Conservation (phyloP, 2,888 invertebrate species). For the Troides aeacus region DNA sequence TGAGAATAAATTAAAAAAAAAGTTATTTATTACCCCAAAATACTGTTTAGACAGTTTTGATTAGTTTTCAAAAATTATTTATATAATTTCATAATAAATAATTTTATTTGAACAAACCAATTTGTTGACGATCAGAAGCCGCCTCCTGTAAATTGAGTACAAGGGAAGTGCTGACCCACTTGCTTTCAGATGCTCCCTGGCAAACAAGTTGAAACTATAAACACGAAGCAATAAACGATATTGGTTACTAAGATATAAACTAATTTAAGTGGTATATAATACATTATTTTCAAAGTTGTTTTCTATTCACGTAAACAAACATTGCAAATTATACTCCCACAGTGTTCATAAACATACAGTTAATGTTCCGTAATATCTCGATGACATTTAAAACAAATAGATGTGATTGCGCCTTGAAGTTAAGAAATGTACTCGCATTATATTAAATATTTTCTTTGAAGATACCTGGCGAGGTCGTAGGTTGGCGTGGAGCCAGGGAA, state of each 20-base stretch:
- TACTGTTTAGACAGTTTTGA: too few species aligned
- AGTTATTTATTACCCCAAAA: too few species aligned
- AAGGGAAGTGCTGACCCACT: not conserved
- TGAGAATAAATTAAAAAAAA: too few species aligned
- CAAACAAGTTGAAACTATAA: not conserved
- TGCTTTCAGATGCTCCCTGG: not conserved
- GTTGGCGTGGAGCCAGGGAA: conserved; percentile 25
- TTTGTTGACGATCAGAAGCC: not conserved
- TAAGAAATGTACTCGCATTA: conserved; percentile 20
- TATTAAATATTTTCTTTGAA: conserved; percentile 28
- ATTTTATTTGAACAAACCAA: not conserved
- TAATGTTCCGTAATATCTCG: conserved; percentile 14
- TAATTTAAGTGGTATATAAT: not conserved
- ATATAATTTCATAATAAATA: too few species aligned
- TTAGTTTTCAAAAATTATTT: too few species aligned
- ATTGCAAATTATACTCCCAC: not conserved
- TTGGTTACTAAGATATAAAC: not conserved
- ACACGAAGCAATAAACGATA: not conserved
- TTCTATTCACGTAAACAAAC: conserved; percentile 6
- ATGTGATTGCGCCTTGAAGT: conserved; percentile 24
- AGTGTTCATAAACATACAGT: conserved; percentile 18
- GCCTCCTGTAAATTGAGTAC: not conserved
- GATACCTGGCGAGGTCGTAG: conserved; percentile 26
- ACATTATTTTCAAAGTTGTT: not conserved
- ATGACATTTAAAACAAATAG: conserved; percentile 23